Evolutionary conservation across 2,888 invertebrate species (phyloP).

Genomic region (Mesoligia furuncula): DNA sequence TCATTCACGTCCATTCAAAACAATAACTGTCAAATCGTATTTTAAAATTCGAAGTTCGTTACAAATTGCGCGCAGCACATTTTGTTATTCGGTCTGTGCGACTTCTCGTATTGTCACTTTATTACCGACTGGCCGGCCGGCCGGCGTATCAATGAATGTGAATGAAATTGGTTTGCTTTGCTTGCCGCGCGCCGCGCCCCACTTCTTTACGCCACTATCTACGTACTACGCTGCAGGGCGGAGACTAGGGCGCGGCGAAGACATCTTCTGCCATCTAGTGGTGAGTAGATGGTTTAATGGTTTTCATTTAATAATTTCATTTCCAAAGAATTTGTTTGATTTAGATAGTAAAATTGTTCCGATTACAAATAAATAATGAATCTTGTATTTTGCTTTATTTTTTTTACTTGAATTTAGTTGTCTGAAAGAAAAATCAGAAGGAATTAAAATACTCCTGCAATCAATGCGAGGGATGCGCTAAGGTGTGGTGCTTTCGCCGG

Average conservation of each 20-base stretch:
- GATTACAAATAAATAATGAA: no score
- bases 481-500: background rate
- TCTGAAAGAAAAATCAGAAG: background rate
- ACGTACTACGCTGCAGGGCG: constrained; percentile 57
- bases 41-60: constrained; percentile 87
- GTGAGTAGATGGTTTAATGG: constrained; percentile 40
- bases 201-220: constrained; percentile 69
- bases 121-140: constrained; percentile 74
- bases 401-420: no score
- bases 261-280: constrained; percentile 60
- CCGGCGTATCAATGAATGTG: constrained; percentile 82
- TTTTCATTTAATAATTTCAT: background rate
- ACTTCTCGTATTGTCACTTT: constrained; percentile 53
- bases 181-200: constrained; percentile 60
- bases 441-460: background rate
- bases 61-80: constrained; percentile 78
- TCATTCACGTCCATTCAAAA: constrained; percentile 57
- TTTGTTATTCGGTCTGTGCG: constrained; percentile 62
- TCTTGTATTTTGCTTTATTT: background rate
- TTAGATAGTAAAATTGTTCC: no score
- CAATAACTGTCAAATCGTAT: constrained; percentile 81
- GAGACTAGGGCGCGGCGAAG: constrained; percentile 63
- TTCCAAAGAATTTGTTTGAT: background rate
- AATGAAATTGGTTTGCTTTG: constrained; percentile 79
- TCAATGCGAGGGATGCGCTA: background rate